phyloP scores from a whole-genome alignment of 2,113 vertebrate genomes.

The Platichthys stellatus region DNA sequence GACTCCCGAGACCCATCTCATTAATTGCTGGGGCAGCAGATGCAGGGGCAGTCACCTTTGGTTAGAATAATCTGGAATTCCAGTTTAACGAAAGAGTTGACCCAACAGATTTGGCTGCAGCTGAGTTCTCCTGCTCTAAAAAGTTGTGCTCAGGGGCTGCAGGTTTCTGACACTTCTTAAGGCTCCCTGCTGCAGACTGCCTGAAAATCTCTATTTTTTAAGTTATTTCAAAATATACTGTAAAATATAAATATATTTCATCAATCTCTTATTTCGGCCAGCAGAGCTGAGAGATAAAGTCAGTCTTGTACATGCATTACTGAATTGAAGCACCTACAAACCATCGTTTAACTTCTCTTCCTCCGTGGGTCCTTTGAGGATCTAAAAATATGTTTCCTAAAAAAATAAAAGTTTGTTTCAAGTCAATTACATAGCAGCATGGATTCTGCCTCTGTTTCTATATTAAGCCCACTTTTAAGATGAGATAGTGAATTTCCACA shows the following conservation, averaged over 20 bases:
- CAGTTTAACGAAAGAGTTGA: slow-evolving; percentile 66
- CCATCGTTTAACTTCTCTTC: neutral
- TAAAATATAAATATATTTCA: neutral
- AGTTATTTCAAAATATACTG: neutral
- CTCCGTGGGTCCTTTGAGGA: neutral
- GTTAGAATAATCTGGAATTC: slow-evolving; percentile 74
- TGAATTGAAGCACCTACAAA: slow-evolving; percentile 15
- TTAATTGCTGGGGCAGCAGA: slow-evolving; percentile 79
- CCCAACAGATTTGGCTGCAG: slow-evolving; percentile 38
- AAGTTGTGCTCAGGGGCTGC: slow-evolving; percentile 31
- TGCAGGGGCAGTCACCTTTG: slow-evolving; percentile 77
- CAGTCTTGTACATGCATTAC: neutral
- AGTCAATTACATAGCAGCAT: slow-evolving; percentile 7
- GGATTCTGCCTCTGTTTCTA: slow-evolving; percentile 5
- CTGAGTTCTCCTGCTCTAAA: slow-evolving; percentile 24
- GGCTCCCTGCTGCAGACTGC: neutral
- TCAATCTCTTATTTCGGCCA: neutral
- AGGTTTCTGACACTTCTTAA: neutral
- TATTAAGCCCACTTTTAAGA: slow-evolving; percentile 39
- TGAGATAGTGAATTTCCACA: neutral
- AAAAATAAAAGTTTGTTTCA: neutral
- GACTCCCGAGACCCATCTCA: slow-evolving; percentile 76
- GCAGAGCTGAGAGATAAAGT: neutral
- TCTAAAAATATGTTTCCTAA: slow-evolving; percentile 22
- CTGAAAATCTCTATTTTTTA: neutral